Conservation (phyloP, 2,113 vertebrate species). For the Xyrauchen texanus region DNA sequence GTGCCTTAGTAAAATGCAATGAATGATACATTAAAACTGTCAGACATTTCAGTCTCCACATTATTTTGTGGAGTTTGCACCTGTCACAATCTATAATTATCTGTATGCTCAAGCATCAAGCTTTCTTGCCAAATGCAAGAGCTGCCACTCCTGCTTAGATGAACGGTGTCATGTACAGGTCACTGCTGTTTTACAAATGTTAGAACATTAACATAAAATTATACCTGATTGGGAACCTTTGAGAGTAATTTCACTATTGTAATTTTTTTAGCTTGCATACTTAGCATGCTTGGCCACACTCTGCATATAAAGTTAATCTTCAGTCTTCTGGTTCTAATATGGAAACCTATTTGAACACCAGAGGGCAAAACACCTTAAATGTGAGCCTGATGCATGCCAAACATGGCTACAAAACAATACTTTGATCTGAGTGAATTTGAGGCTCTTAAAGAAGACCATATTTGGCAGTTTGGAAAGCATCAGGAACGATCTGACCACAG, state of each 20-base stretch:
- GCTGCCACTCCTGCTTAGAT: background rate
- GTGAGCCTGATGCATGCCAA: conserved; percentile 25
- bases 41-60: background rate
- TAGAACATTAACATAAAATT: too few species aligned
- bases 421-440: conserved; percentile 52
- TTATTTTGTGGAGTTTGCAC: background rate
- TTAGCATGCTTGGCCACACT: too few species aligned
- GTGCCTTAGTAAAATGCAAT: background rate
- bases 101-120: conserved; percentile 1
- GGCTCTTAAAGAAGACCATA: conserved; percentile 23
- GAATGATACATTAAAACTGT: background rate
- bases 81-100: conserved; percentile 10
- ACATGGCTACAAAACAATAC: conserved; percentile 20
- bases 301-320: too few species aligned
- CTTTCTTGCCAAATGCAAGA: conserved; percentile 16
- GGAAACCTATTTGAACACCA: too few species aligned
- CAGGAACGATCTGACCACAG: conserved; percentile 57
- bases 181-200: background rate
- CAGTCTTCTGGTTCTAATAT: too few species aligned
- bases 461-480: conserved; percentile 12
- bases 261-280: too few species aligned
- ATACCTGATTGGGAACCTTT: too few species aligned
- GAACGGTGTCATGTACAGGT: background rate
- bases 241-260: too few species aligned
- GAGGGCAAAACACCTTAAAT: too few species aligned